phyloP scores from a whole-genome alignment of 2,113 vertebrate genomes.

The Cinclus mexicanus region DNA sequence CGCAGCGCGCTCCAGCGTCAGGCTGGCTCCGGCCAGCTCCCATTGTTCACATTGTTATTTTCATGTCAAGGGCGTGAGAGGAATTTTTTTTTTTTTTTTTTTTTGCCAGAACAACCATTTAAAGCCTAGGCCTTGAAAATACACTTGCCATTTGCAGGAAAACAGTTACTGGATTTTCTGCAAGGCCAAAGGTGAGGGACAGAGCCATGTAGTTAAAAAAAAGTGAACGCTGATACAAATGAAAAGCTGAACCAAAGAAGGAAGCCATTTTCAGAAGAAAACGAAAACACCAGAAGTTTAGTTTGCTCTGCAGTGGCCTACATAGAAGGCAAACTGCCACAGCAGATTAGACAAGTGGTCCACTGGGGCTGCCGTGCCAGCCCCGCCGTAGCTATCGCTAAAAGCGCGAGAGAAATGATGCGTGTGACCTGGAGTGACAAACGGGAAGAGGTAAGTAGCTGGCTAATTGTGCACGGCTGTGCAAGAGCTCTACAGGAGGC shows the following conservation, averaged over 20 bases:
- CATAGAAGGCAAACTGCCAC: conserved; percentile 25
- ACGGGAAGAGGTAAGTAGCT: not conserved
- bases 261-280: not conserved
- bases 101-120: not conserved
- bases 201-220: not conserved
- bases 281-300: not conserved
- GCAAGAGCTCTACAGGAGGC: not conserved
- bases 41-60: conserved; percentile 62
- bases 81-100: not conserved
- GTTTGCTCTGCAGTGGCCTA: conserved; percentile 37
- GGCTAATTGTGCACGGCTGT: not conserved
- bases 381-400: not conserved
- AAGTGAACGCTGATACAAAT: not conserved
- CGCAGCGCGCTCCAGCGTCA: not conserved
- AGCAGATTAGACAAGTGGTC: conserved; percentile 11
- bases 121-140: conserved; percentile 26
- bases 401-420: conserved; percentile 12
- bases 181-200: conserved; percentile 19
- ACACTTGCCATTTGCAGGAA: not conserved
- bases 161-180: not conserved
- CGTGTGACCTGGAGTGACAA: conserved; percentile 11
- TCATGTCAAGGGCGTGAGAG: conserved; percentile 51
- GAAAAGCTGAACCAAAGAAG: not conserved
- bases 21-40: conserved; percentile 60
- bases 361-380: not conserved